Evolutionary conservation across 2,113 vertebrate species (phyloP).

Genomic region (Crypturellus undulatus): DNA sequence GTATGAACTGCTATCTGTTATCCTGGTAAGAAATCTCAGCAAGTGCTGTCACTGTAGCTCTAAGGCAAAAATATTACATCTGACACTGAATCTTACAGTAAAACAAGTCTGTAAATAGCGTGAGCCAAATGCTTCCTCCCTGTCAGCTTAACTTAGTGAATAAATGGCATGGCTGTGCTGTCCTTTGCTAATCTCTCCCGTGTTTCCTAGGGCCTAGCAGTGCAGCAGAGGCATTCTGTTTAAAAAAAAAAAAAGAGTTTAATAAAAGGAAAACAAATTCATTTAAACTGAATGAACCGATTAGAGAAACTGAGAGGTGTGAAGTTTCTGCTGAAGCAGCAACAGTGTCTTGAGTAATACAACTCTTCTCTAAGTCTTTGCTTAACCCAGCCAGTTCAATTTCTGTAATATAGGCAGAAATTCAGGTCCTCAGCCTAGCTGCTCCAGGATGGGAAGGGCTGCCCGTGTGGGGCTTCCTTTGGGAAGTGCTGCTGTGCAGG

Average conservation of each 20-base stretch:
- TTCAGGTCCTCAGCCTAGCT: not conserved
- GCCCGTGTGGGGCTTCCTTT: not conserved
- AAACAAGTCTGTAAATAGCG: not conserved
- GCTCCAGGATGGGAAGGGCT: not conserved
- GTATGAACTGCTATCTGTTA: not conserved
- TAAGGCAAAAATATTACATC: slow-evolving; percentile 16
- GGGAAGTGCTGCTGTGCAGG: not conserved
- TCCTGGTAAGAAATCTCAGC: not conserved
- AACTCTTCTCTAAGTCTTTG: not conserved
- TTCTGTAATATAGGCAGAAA: not conserved
- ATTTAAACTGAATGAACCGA: not conserved
- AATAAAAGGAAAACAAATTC: not conserved
- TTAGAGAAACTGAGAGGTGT: not conserved
- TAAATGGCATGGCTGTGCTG: not conserved
- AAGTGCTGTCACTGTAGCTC: not conserved
- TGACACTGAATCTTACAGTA: slow-evolving; percentile 19
- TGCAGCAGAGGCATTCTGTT: not conserved
- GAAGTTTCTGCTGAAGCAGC: not conserved
- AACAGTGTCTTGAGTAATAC: not conserved
- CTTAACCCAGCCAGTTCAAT: not conserved
- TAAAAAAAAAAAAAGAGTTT: not conserved
- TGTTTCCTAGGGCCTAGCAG: not conserved
- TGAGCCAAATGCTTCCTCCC: not conserved
- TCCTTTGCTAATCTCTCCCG: not conserved
- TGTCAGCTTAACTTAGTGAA: not conserved